phyloP scores from a whole-genome alignment of 2,797 vertebrate genomes.

The Dendrocincla fuliginosa region DNA sequence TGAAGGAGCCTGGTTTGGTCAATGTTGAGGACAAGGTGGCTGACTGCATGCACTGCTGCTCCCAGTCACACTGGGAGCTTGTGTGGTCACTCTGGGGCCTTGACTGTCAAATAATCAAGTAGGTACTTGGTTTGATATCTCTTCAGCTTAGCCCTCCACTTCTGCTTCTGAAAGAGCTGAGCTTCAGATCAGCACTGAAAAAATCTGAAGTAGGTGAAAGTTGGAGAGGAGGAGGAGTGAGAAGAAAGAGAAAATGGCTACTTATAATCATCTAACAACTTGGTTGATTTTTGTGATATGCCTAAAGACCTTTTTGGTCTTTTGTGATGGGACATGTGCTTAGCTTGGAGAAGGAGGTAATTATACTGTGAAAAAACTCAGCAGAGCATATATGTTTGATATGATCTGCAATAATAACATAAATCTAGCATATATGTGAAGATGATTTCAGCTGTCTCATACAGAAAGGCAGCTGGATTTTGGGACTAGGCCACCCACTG shows the following conservation, averaged over 20 bases:
- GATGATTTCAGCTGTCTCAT: constrained; percentile 32
- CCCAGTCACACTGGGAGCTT: rapidly evolving
- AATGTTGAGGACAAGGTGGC: background rate
- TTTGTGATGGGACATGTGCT: background rate
- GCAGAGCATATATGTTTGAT: background rate
- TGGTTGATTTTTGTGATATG: background rate
- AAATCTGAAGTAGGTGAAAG: background rate
- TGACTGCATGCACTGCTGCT: background rate
- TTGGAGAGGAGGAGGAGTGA: background rate
- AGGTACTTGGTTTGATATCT: background rate
- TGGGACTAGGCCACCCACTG: constrained; percentile 42
- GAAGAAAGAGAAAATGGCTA: background rate
- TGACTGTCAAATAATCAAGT: background rate
- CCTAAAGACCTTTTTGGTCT: background rate
- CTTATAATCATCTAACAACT: background rate
- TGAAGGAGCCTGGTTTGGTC: background rate
- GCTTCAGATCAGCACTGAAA: background rate
- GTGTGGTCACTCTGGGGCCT: background rate
- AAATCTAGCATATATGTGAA: background rate
- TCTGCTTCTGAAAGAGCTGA: background rate
- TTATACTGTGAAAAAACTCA: background rate
- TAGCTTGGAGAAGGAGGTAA: background rate
- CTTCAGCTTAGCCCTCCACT: background rate
- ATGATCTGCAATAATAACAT: background rate
- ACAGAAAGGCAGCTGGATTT: constrained; percentile 46